Evolutionary conservation across 2,797 vertebrate genomes (phyloP).

Genomic region (Acipenser ruthenus): DNA sequence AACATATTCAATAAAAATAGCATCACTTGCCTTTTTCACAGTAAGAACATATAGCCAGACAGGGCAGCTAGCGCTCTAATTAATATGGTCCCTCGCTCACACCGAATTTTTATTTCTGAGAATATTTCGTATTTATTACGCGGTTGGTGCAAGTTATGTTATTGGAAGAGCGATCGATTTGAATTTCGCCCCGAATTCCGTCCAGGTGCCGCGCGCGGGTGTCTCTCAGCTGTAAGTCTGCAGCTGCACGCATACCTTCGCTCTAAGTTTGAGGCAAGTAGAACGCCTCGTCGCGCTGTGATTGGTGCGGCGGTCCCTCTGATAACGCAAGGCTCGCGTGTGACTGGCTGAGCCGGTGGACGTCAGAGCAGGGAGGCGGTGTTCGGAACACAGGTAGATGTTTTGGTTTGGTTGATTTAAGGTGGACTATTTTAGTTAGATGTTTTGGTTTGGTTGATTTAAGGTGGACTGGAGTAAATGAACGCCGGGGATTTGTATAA

Average conservation of each 20-base stretch:
- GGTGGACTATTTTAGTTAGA: conserved; percentile 12
- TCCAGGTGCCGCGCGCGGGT: background rate
- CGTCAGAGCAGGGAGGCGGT: conserved; percentile 10
- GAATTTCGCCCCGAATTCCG: background rate
- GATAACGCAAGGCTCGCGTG: background rate
- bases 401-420: conserved; percentile 9
- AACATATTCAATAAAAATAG: too few relatives aligned
- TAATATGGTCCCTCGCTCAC: too few relatives aligned
- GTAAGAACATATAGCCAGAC: too few relatives aligned
- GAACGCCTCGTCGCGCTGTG: conserved; percentile 42
- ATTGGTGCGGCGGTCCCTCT: conserved; percentile 43
- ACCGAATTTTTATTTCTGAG: too few relatives aligned
- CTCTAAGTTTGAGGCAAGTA: conserved; percentile 54
- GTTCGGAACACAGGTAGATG: background rate
- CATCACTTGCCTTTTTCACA: too few relatives aligned
- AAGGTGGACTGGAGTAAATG: conserved; percentile 1
- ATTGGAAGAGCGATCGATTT: background rate
- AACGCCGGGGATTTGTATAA: background rate
- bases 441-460: conserved; percentile 5
- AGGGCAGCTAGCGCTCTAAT: too few relatives aligned
- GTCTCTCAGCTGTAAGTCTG: conserved; percentile 1
- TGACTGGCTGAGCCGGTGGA: conserved; percentile 35
- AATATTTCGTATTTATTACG: too few relatives aligned
- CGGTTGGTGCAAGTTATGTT: too few relatives aligned
- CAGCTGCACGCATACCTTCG: conserved; percentile 32